Conservation (phyloP, 1,140 invertebrate species). For the Orchestia grillus region DNA sequence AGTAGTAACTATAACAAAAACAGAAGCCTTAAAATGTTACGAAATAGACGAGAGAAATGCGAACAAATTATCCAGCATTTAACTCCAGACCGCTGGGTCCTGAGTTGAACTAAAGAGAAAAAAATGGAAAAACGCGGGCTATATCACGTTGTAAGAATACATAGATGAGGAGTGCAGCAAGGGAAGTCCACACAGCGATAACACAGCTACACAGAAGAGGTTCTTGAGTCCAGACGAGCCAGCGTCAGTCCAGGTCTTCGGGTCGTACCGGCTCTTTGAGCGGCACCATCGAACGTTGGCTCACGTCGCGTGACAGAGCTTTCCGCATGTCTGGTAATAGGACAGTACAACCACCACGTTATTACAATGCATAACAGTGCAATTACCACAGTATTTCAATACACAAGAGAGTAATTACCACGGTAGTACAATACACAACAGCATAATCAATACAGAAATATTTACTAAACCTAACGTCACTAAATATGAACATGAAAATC, state of each 20-base stretch:
- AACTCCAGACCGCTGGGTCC: not conserved
- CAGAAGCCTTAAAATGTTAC: not conserved
- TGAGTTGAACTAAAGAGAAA: not conserved
- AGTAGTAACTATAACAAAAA: not conserved
- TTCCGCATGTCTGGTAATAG: constrained; percentile 95
- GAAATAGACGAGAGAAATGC: not conserved
- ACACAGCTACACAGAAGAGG: constrained; percentile 17
- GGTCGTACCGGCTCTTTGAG: constrained; percentile 92
- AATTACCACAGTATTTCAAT: no score
- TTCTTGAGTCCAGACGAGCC: not conserved
- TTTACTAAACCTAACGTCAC: no score
- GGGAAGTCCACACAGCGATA: not conserved
- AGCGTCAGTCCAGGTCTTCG: constrained; percentile 89
- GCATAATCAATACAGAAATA: no score
- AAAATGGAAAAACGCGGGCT: not conserved
- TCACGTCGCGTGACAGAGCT: constrained; percentile 91
- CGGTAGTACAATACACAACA: no score
- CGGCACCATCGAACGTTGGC: constrained; percentile 94
- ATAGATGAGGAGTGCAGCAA: not conserved
- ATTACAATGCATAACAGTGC: no score
- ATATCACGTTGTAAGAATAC: not conserved
- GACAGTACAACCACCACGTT: constrained; percentile 65
- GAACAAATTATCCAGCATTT: not conserved
- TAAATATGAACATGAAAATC: no score
- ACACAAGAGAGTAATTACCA: no score